phyloP scores from a whole-genome alignment of 2,888 invertebrate genomes.

The Himalopsyche kuldschensis region DNA sequence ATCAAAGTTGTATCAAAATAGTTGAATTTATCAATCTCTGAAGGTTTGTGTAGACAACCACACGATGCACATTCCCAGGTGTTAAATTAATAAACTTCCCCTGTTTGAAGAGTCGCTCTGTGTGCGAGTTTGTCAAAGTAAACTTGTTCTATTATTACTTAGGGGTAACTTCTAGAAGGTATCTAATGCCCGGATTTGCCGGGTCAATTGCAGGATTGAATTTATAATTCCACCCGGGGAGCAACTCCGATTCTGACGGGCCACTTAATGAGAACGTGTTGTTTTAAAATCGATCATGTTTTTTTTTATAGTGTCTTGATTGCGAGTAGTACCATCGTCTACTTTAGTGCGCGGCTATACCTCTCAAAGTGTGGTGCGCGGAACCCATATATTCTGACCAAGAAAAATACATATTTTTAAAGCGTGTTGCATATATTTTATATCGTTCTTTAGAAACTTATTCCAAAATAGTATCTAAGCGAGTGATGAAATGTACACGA shows the following conservation, averaged over 20 bases:
- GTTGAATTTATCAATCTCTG: neutral
- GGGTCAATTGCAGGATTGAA: slow-evolving; percentile 24
- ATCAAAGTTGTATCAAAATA: neutral
- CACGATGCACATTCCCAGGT: neutral
- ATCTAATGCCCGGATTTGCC: neutral
- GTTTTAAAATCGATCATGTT: neutral
- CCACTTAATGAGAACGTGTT: neutral
- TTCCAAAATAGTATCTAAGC: no score
- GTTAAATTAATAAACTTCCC: neutral
- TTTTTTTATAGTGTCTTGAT: neutral
- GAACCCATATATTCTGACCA: no score
- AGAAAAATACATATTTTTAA: no score
- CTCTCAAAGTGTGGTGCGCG: neutral
- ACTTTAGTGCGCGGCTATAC: neutral
- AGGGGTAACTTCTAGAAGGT: slow-evolving; percentile 9
- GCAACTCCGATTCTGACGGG: slow-evolving; percentile 11
- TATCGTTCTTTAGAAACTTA: no score
- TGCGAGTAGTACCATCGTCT: neutral
- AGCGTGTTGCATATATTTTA: no score
- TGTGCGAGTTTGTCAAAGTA: neutral
- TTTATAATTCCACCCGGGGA: slow-evolving; percentile 29
- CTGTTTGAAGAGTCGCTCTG: neutral
- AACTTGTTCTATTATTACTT: slow-evolving; percentile 8
- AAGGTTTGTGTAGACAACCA: neutral
- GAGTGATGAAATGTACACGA: no score